Evolutionary conservation across 2,888 invertebrate genomes (phyloP).

Genomic region (Temnothorax unifasciatus): DNA sequence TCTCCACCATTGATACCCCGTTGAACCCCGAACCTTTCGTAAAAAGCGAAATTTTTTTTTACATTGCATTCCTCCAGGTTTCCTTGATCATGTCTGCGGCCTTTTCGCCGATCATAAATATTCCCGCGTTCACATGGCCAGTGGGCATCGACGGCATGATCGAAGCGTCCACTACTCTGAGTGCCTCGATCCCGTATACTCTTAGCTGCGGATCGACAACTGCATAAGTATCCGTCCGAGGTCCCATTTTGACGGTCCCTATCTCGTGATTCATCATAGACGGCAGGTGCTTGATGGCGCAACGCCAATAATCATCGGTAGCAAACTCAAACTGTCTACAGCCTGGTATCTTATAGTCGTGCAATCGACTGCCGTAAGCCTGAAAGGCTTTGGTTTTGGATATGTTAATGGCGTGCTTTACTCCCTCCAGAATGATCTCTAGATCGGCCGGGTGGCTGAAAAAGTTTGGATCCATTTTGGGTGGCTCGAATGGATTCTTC

Average conservation of each 20-base stretch:
- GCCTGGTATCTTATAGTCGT: conserved; percentile 87
- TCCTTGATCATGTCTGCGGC: conserved; percentile 88
- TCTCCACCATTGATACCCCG: neutral
- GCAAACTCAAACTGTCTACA: conserved; percentile 87
- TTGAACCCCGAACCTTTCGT: neutral
- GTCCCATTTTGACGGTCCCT: conserved; percentile 88
- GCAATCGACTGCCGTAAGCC: conserved; percentile 85
- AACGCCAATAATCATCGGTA: conserved; percentile 90
- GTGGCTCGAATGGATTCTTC: conserved; percentile 91
- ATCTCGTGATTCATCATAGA: conserved; percentile 90
- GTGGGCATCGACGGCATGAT: conserved; percentile 88
- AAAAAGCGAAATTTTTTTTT: neutral
- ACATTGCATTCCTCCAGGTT: conserved; percentile 81
- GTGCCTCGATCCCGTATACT: conserved; percentile 87
- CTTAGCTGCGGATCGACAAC: conserved; percentile 88
- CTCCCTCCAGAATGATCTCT: conserved; percentile 85
- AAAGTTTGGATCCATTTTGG: conserved; percentile 93
- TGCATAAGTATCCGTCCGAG: conserved; percentile 86
- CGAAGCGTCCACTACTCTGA: conserved; percentile 88
- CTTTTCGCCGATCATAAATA: conserved; percentile 89
- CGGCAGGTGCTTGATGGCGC: conserved; percentile 89
- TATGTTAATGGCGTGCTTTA: conserved; percentile 88
- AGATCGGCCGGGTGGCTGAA: conserved; percentile 88
- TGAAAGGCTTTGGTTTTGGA: conserved; percentile 86
- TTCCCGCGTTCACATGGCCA: conserved; percentile 88